phyloP scores from a whole-genome alignment of 2,113 vertebrate genomes.

The Azemiops feae region DNA sequence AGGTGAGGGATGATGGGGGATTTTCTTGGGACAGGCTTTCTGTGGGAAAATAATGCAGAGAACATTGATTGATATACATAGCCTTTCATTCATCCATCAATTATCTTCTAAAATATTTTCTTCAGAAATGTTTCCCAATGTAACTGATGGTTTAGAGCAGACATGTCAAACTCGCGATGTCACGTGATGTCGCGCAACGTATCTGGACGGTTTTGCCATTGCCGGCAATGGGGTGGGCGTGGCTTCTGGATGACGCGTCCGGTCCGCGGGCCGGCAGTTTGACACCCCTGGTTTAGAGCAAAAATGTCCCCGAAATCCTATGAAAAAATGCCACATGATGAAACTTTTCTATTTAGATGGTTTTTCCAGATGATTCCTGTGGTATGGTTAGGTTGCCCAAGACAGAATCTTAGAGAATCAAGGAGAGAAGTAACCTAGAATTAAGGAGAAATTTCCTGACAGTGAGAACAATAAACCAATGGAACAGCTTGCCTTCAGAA shows the following conservation, averaged over 20 bases:
- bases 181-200: no score
- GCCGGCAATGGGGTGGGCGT: no score
- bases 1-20: not conserved
- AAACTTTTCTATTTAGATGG: not conserved
- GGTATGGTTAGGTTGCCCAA: not conserved
- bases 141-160: not conserved
- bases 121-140: not conserved
- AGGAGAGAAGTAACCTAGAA: not conserved
- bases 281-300: no score
- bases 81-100: not conserved
- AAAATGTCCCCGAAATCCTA: not conserved
- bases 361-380: not conserved
- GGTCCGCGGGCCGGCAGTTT: no score
- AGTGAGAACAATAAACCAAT: not conserved
- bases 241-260: no score
- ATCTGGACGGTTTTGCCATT: no score
- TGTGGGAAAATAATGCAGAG: not conserved
- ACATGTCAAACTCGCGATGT: no score
- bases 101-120: not conserved
- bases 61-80: not conserved
- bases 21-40: not conserved
- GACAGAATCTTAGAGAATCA: not conserved
- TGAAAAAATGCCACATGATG: not conserved
- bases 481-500: not conserved
- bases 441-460: not conserved